Conservation (phyloP, 2,888 invertebrate species). For the Odontothrips loti region DNA sequence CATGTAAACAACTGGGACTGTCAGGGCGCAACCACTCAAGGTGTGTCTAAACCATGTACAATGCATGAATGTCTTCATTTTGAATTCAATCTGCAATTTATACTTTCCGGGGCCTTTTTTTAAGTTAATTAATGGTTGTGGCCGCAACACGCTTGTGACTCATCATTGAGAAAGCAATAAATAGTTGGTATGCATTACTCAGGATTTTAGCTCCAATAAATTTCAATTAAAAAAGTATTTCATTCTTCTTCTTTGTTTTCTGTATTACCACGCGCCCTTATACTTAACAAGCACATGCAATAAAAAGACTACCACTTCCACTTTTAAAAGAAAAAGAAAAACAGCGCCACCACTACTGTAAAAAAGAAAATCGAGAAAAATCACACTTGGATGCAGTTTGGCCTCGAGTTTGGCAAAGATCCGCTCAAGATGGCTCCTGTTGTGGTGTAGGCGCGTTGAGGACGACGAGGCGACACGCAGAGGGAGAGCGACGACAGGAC, state of each 20-base stretch:
- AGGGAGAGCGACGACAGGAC: neutral
- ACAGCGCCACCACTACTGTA: no score
- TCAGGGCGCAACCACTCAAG: no score
- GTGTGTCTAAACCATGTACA: no score
- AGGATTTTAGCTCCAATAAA: conserved; percentile 21
- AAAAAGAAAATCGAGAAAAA: no score
- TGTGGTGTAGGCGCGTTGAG: neutral
- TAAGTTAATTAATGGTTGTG: conserved; percentile 13
- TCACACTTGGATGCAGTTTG: no score
- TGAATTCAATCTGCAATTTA: neutral
- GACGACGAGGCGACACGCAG: no score
- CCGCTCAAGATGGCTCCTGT: neutral
- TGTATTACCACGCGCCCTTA: neutral
- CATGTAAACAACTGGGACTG: no score
- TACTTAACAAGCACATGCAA: no score
- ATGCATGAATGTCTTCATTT: neutral
- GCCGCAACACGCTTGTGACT: neutral
- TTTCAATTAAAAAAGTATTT: neutral
- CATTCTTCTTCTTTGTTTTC: neutral
- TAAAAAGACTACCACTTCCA: no score
- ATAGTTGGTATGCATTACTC: conserved; percentile 5
- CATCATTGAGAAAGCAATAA: conserved; percentile 12
- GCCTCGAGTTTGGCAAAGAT: no score
- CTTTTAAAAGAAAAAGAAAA: no score
- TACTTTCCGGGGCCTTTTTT: neutral